phyloP scores from a whole-genome alignment of 2,888 invertebrate species.

The Erebia palarica region DNA sequence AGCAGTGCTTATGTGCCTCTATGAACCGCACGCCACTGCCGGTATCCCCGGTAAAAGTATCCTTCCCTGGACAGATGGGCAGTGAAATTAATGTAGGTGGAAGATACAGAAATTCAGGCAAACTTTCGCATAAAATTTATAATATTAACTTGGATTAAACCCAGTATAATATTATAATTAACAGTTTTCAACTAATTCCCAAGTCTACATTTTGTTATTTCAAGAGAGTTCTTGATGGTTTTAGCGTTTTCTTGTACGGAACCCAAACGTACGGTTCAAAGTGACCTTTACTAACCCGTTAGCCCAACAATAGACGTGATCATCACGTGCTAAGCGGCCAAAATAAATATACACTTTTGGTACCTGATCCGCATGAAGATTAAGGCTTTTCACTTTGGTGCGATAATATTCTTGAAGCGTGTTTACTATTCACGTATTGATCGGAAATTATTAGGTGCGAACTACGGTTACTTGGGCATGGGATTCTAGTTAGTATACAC shows the following conservation, averaged over 20 bases:
- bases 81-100: no score
- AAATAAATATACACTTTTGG: constrained; percentile 27
- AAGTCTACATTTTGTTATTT: not conserved
- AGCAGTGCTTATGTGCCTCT: no score
- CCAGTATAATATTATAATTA: not conserved
- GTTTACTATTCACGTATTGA: constrained; percentile 37
- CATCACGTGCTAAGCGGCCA: constrained; percentile 34
- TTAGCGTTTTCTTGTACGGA: constrained; percentile 2
- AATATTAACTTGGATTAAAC: no score
- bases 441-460: constrained; percentile 27
- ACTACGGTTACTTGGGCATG: not conserved
- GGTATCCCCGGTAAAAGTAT: no score
- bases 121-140: no score
- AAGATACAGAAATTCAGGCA: no score
- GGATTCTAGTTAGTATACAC: constrained; percentile 14
- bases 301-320: constrained; percentile 43
- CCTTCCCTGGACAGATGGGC: no score
- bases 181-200: not conserved
- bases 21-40: no score
- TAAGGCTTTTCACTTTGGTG: constrained; percentile 25
- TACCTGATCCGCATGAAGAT: not conserved
- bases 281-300: constrained; percentile 35
- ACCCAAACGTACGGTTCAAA: constrained; percentile 28
- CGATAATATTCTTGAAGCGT: constrained; percentile 41
- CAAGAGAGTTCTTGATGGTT: not conserved